Conservation (phyloP, 2,888 invertebrate species). For the Melanotus villosus region DNA sequence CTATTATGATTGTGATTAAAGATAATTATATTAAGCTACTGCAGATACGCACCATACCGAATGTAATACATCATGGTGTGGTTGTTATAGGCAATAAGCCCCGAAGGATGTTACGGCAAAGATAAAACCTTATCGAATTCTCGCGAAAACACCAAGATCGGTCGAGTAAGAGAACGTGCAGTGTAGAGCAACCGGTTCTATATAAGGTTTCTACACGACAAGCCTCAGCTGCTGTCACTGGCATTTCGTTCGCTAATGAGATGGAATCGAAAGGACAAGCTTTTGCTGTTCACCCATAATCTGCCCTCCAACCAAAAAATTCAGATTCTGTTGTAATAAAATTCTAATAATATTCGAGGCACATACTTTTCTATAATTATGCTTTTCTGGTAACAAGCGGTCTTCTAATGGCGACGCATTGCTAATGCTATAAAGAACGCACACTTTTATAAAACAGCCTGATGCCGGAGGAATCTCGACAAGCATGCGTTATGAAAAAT, state of each 20-base stretch:
- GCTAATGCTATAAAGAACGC: slow-evolving; percentile 58
- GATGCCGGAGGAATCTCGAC: slow-evolving; percentile 62
- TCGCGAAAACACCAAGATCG: slow-evolving; percentile 63
- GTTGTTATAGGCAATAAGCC: slow-evolving; percentile 38
- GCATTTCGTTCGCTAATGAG: slow-evolving; percentile 70
- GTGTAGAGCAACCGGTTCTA: slow-evolving; percentile 65
- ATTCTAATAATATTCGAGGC: slow-evolving; percentile 62
- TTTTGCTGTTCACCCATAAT: slow-evolving; percentile 53
- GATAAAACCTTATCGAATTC: slow-evolving; percentile 67
- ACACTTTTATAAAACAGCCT: slow-evolving; percentile 57
- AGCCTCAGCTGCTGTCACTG: slow-evolving; percentile 66
- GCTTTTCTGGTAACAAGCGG: slow-evolving; percentile 50
- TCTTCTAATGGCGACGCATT: slow-evolving; percentile 62
- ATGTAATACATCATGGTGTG: slow-evolving; percentile 26
- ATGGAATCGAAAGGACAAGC: slow-evolving; percentile 69
- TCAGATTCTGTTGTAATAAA: slow-evolving; percentile 42
- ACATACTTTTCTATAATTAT: slow-evolving; percentile 52
- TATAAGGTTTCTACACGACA: slow-evolving; percentile 65
- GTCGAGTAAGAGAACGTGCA: slow-evolving; percentile 60
- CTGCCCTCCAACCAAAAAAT: slow-evolving; percentile 42
- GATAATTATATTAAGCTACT: slow-evolving; percentile 32
- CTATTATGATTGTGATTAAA: too few species aligned
- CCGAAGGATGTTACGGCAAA: slow-evolving; percentile 60
- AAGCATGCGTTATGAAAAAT: slow-evolving; percentile 66
- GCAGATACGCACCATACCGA: slow-evolving; percentile 31